These are phyloP conservation scores for Callinectes sapidus DNA, from an alignment of 2,888 invertebrate genomes.

Conservation along the genomic window DNA sequence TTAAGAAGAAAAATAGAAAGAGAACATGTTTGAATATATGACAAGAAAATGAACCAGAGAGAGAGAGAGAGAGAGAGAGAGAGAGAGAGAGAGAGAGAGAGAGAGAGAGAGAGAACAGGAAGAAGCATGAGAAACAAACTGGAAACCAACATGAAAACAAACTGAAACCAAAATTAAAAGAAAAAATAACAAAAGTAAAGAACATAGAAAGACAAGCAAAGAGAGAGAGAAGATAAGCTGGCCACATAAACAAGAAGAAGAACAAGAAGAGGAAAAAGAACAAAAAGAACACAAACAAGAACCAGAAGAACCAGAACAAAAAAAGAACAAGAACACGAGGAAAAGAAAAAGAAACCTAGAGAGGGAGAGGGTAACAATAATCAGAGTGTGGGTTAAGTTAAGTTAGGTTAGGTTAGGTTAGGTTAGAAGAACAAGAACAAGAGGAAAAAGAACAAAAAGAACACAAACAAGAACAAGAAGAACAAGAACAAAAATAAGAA, in stretches of 20 bases:
- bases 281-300: too few species aligned
- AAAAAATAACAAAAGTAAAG: neutral
- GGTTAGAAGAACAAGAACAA: too few species aligned
- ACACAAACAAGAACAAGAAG: neutral
- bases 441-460: too few species aligned
- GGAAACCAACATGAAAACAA: neutral
- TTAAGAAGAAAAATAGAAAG: neutral
- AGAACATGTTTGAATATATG: neutral
- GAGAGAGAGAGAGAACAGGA: neutral
- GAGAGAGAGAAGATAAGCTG: neutral
- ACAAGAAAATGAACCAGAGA: neutral
- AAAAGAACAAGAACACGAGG: too few species aligned
- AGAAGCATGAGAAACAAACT: neutral
- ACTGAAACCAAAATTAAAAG: neutral
- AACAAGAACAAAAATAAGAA: neutral
- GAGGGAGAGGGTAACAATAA: too few species aligned
- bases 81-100: conserved; percentile 9
- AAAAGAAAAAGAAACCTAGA: too few species aligned
- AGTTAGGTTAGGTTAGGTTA: too few species aligned
- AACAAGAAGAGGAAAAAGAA: neutral
- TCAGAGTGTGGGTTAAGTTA: too few species aligned
- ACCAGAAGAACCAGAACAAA: too few species aligned
- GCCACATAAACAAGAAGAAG: neutral
- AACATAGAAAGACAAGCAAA: neutral
- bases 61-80: conserved; percentile 20